Base-by-base conservation (phyloP, 2,797 vertebrate species). In the Hephaestus fuliginosus region DNA sequence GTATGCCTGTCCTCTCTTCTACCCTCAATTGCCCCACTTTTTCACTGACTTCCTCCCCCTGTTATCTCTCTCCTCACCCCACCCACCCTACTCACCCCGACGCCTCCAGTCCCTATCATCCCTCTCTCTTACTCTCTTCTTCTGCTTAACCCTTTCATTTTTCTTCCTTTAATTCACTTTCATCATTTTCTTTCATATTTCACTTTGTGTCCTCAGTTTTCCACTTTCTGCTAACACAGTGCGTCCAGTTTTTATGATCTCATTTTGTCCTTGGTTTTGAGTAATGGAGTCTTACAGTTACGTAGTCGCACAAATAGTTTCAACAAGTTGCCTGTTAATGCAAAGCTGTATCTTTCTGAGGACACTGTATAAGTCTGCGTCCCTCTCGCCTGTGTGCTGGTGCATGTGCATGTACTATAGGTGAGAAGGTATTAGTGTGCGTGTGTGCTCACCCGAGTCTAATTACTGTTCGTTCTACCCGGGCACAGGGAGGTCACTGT, bases 381-480 rank as follows among this genome's bases (percentile, higher is more conserved):
- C 51, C 10, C 13, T 25, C 25, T 14, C 11, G 22, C 22, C 14
- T 25, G 25, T 57, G 43, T 73, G 48, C 60, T 30, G 44, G 25
- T 39, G 62, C n/a, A 36, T 61, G 69, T 44, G 49, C 43, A 10
- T 36, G 39, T 36, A 43, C 6, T 48, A 20, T 58, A 53, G 41
- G 22, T 53, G 46, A 28, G 60, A 36, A 18, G 18, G 28, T 30
- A 56, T 57, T 5, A n/a, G 11, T 14, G 36, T 14, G 17, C 36
- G 51, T 70, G 61, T 41, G 13, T 33, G 5, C 58, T 67, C 25
- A 25, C n/a, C 5, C 28, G 33, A n/a, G 69, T 79, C 77, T 77
- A 78, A 88, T 81, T 81, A 70, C 62, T 14, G 25, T 76, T 76
- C 43, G 48, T 78, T 78, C 39, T 62, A 48, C 53, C 61, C 48